Percentiles rank a stretch among this genome's conserved stretches.
Evolutionary conservation across 2,797 vertebrate species (phyloP).

Genomic region (Leptoclinus maculatus): DNA sequence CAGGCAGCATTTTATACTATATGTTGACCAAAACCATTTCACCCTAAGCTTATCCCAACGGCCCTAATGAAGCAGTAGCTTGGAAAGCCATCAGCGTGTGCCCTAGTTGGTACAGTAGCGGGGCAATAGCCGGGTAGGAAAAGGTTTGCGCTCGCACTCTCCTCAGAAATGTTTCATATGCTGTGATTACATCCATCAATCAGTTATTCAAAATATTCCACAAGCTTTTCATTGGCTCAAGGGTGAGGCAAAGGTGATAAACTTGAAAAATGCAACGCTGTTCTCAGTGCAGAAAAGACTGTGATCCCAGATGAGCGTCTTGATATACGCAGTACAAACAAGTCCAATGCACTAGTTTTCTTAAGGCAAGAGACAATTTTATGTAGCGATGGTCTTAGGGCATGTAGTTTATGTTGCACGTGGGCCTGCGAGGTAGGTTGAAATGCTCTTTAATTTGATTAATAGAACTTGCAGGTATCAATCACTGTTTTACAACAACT

Average conservation of each 20-base stretch:
- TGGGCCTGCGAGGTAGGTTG: neutral
- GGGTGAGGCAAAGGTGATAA: neutral
- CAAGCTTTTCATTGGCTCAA: neutral
- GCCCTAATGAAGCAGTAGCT: constrained; percentile 64
- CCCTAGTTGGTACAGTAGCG: constrained; percentile 18
- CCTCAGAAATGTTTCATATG: neutral
- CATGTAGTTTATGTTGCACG: too few species aligned
- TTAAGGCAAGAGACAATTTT: neutral
- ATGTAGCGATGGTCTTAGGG: neutral
- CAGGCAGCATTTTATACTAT: constrained; percentile 59
- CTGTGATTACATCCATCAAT: neutral
- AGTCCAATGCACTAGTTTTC: neutral
- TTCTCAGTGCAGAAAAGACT: neutral
- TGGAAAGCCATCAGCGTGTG: constrained; percentile 24
- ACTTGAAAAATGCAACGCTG: neutral
- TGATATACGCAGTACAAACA: constrained; percentile 4
- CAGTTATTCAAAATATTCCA: neutral
- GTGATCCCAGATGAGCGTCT: neutral
- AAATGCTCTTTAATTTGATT: neutral
- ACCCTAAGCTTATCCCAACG: constrained; percentile 31
- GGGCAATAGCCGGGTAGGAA: neutral
- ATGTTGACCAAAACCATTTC: constrained; percentile 8
- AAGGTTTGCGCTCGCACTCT: neutral
- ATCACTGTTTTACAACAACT: neutral
- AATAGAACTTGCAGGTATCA: too few species aligned